These are phyloP conservation scores for Buteo buteo DNA, from an alignment of 2,113 vertebrate species.

Conservation along the genomic window DNA sequence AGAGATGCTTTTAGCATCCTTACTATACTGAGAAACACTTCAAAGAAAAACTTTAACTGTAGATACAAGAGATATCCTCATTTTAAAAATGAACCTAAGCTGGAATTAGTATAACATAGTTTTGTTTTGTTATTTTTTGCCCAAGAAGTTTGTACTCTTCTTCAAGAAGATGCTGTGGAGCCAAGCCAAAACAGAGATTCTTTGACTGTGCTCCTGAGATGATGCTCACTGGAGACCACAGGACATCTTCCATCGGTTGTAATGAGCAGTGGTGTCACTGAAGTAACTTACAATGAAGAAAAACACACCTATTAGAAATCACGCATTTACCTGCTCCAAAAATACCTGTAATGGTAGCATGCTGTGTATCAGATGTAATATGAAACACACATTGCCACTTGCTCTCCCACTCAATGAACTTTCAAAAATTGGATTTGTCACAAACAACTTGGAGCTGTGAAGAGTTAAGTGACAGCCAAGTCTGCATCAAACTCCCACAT, in stretches of 20 bases:
- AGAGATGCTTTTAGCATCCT: background rate
- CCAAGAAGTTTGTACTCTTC: background rate
- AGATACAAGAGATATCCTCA: background rate
- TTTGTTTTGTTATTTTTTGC: background rate
- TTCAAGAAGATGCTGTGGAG: background rate
- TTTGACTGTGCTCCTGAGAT: background rate
- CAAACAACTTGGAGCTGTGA: background rate
- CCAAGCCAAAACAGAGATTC: background rate
- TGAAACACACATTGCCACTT: accelerated
- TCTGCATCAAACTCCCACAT: background rate
- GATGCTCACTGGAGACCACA: background rate
- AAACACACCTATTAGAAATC: accelerated
- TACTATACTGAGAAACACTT: background rate
- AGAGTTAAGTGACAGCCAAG: background rate
- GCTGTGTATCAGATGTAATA: accelerated
- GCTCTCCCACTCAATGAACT: background rate
- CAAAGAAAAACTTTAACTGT: background rate
- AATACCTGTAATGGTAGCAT: accelerated
- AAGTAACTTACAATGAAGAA: background rate
- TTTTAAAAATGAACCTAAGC: background rate
- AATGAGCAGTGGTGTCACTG: background rate
- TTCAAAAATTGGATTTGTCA: background rate
- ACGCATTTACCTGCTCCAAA: background rate
- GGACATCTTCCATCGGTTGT: background rate
- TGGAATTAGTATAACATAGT: background rate